Evolutionary conservation across 2,113 vertebrate genomes (phyloP).

Genomic region (Embiotoca jacksoni): DNA sequence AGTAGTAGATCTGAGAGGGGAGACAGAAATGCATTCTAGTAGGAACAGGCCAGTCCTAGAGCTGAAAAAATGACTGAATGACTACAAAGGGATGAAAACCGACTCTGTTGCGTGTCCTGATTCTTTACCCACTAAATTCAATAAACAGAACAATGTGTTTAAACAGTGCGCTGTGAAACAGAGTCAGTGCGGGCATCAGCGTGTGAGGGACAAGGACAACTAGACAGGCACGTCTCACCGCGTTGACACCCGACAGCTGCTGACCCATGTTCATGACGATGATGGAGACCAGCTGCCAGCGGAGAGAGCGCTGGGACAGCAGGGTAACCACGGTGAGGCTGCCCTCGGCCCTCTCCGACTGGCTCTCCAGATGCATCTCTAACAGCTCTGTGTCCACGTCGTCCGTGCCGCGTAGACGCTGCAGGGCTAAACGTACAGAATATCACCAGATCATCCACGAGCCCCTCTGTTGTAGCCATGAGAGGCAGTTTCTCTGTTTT

Average conservation of each 20-base stretch:
- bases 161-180: too few relatives aligned
- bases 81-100: too few relatives aligned
- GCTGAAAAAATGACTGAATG: neutral
- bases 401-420: constrained; percentile 84
- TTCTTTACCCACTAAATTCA: too few relatives aligned
- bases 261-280: constrained; percentile 91
- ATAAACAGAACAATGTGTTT: too few relatives aligned
- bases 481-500: neutral
- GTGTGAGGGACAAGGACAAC: neutral
- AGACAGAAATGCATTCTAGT: neutral
- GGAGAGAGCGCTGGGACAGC: constrained; percentile 84
- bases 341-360: constrained; percentile 86
- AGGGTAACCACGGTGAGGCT: constrained; percentile 86
- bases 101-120: too few relatives aligned
- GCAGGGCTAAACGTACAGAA: constrained; percentile 80
- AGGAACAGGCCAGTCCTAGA: neutral
- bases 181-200: too few relatives aligned
- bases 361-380: constrained; percentile 90
- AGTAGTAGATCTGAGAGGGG: constrained; percentile 92
- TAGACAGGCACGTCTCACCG: constrained; percentile 72
- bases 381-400: constrained; percentile 86
- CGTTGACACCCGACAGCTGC: constrained; percentile 94
- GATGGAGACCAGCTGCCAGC: constrained; percentile 93
- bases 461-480: accelerated
- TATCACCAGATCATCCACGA: too few relatives aligned